Percentiles rank a stretch among this genome's conserved stretches.
phyloP scores from a whole-genome alignment of 2,888 invertebrate genomes.

The Gibbula magus region DNA sequence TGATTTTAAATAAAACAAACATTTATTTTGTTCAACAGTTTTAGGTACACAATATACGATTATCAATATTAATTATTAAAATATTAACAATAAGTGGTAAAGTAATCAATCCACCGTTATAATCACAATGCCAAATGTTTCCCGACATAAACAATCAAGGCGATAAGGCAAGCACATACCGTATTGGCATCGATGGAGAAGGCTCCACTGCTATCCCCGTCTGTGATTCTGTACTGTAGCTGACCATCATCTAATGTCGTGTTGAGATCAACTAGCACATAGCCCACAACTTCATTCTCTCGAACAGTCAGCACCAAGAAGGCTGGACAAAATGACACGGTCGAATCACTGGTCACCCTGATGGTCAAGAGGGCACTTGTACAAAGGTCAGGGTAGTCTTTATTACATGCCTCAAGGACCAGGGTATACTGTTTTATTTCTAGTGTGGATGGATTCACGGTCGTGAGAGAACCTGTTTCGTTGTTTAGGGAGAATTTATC shows the following conservation, averaged over 20 bases:
- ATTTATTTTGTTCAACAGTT: too few relatives aligned
- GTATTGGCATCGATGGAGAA: slow-evolving; percentile 12
- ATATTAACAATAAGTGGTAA: too few relatives aligned
- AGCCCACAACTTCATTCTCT: slow-evolving; percentile 83
- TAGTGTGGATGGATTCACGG: not conserved
- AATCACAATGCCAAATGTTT: too few relatives aligned
- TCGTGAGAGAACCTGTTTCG: slow-evolving; percentile 31
- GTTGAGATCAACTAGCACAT: slow-evolving; percentile 85
- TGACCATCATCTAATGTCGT: slow-evolving; percentile 79
- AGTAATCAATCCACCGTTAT: too few relatives aligned
- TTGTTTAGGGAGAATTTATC: slow-evolving; percentile 32
- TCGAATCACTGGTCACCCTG: slow-evolving; percentile 23
- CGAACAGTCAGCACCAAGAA: slow-evolving; percentile 30
- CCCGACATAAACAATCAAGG: too few relatives aligned
- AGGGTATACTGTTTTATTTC: slow-evolving; percentile 7
- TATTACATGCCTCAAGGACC: slow-evolving; percentile 34
- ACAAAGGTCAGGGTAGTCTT: slow-evolving; percentile 28
- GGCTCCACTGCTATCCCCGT: not conserved
- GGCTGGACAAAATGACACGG: slow-evolving; percentile 41
- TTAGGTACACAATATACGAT: too few relatives aligned
- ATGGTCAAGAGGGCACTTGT: slow-evolving; percentile 36
- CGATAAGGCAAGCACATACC: not conserved
- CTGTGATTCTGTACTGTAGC: slow-evolving; percentile 28
- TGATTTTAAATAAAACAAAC: too few relatives aligned
- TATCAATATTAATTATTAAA: too few relatives aligned